Evolutionary conservation across 2,113 vertebrate genomes (phyloP), one percentile per base, ranked within the genome.

Genomic region (Natator depressus): DNA sequence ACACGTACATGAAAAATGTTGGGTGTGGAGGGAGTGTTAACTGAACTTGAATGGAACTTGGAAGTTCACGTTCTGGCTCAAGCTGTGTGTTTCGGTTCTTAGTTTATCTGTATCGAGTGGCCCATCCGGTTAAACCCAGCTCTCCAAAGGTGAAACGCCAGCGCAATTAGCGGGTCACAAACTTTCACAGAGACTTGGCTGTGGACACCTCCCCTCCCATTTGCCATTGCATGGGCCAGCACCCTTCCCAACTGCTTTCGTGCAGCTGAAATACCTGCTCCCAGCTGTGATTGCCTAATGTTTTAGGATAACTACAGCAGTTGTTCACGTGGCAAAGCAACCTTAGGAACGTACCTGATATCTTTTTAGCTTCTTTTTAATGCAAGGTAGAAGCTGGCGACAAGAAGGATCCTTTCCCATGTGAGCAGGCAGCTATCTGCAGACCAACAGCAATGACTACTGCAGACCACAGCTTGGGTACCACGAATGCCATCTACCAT

Each of bases 1-100:
- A 96, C 94, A 96, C 85, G 96, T 94, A 95, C 92, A 69, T 95
- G 95, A 97, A 91, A 95, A 95, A 96, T 94, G 83, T 95, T 95
- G 97, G 96, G 97, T 96, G 96, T 72, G 65, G 65, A 72, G 96
- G 80, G 96, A 97, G 89, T 29, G 51, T 83, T 96, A 97, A 96
- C 94, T 96, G 88, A 95, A 95, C 94, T 95, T 84, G 1, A 95
- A 95, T 96, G 91, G 96, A 96, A 97, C 96, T 95, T 93, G 85
- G 96, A 95, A 92, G 92, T 57, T 87, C 4, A 0, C 65, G 87
- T 88, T 97, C 50, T 94, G 94, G 94, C 95, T 96, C 92, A 97
- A 95, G 84, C 89, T 91, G 89, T 95, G 89, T 87, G 35, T 89
- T 97, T 72, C 87, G 92, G 88, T 94, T 95, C 35, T 82, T 57